These are phyloP conservation scores for Ctenomys sociabilis DNA, from an alignment of 2,113 vertebrate species.

Conservation along the genomic window DNA sequence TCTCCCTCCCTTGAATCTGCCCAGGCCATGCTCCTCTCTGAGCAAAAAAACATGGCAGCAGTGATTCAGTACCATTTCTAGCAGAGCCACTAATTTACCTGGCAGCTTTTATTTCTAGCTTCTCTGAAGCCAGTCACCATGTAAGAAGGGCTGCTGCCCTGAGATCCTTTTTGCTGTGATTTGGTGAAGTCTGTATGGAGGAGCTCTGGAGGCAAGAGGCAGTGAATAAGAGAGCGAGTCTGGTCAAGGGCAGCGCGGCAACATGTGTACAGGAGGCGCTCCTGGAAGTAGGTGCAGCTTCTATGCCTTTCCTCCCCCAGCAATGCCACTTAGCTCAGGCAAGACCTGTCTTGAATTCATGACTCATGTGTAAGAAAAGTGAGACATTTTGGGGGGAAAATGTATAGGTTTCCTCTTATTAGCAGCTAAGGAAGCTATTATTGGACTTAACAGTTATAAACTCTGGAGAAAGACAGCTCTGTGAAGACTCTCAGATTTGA, in stretches of 20 bases:
- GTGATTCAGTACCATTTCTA: background rate
- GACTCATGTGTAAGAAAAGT: background rate
- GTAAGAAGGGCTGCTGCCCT: background rate
- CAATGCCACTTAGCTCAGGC: background rate
- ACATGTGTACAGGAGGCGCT: accelerated
- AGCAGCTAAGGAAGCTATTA: background rate
- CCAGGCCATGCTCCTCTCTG: background rate
- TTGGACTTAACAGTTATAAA: background rate
- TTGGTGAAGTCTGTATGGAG: background rate
- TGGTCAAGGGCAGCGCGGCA: accelerated
- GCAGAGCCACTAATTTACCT: no score
- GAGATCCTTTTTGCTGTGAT: background rate
- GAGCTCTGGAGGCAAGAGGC: background rate
- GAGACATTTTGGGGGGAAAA: background rate
- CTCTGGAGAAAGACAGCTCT: background rate
- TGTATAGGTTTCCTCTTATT: background rate
- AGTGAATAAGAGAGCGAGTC: background rate
- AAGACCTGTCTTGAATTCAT: background rate
- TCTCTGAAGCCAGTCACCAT: background rate
- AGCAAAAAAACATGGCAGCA: background rate
- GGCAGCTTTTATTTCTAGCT: background rate
- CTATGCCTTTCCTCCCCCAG: background rate
- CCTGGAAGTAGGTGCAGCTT: no score
- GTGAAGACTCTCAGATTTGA: background rate
- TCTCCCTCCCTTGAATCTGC: background rate